Evolutionary conservation across 2,797 vertebrate genomes (phyloP), one percentile per base, ranked within the genome.

Genomic region (Amazona finschi): DNA sequence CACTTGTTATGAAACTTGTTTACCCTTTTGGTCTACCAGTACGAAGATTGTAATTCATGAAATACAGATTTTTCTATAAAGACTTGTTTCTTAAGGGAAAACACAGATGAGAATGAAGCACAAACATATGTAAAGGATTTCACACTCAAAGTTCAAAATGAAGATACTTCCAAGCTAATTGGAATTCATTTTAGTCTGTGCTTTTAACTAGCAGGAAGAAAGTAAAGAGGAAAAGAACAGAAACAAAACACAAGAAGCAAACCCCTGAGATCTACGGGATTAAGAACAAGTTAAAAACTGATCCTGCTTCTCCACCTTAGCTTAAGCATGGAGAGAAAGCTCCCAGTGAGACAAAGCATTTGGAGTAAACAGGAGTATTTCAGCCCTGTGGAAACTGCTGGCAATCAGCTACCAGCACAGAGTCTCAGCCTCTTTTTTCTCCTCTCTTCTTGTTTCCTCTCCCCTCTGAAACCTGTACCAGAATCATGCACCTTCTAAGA

Each of bases 1-100:
- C 72, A 80, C 89, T 96, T 92, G 81, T 96, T 96, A 93, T 58
- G 91, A 96, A 96, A 95, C 82, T 88, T 96, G 89, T 94, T 97
- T 95, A 94, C 47, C 70, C 78, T 91, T 94, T 72, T 86, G 39
- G 57, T 84, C 80, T 96, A 89, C 83, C 79, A 96, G 86, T 74
- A 93, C 53, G 93, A 97, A 96, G 60, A 94, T 3, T 69, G 73
- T 52, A 89, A 94, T 92, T 89, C 38, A 89, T 73, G 55, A 87
- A 90, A 73, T 41, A 75, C 2, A 62, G 71, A 20, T 91, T 95
- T 91, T 94, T 85, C 89, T 91, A 80, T 69, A 80, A 95, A 90
- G 91, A 94, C 49, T 39, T 76, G 39, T 84, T 95, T 86, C 89
- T 88, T 78, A 73, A 15, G 85, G 74, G 80, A 88, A 96, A 94